Evolutionary conservation across 2,113 vertebrate species (phyloP), one percentile per base, ranked within the genome.

Genomic region (Phaethornis superciliosus): DNA sequence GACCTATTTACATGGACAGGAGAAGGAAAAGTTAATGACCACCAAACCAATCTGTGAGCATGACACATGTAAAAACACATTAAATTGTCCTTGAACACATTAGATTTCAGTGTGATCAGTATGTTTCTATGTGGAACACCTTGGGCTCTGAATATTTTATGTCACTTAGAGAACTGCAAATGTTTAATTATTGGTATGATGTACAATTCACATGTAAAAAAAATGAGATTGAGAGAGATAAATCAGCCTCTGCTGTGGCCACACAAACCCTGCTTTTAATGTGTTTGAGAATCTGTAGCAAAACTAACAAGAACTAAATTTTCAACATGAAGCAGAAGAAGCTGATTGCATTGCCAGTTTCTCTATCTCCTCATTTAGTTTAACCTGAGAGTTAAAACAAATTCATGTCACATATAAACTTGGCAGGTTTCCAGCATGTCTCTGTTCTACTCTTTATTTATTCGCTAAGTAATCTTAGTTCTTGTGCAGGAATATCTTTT

Each of bases 21-120:
- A n/a, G 21, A 74, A 69, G 15, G 26, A 35, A 79, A 85, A 82
- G 18, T 5, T 77, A 46, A 23, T 33, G 60, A 71, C 12, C 5
- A 81, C 17, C 24, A 63, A 62, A 58, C 2, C 4, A 2, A 7
- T 30, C 26, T 32, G 9, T 1, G 1, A 30, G 4, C 28, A 20
- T 24, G 11, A 9, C 27, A 28, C 23, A 32, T 33, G 58, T 75
- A 59, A 35, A 44, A 59, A 47, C 10, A n/a, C n/a, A n/a, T n/a
- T n/a, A n/a, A n/a, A n/a, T n/a, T 28, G 4, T 12, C 19, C 10
- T 51, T 75, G 4, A 0, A 28, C 26, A 3, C 18, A 35, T 46
- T 69, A 19, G 17, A 22, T 88, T 82, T 62, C 42, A 49, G 4
- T 27, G 22, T 51, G 9, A 47, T 47, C n/a, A 32, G 2, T 23